Evolutionary conservation across 1,140 invertebrate genomes (phyloP).

Genomic region (Chrysomallon squamiferum): DNA sequence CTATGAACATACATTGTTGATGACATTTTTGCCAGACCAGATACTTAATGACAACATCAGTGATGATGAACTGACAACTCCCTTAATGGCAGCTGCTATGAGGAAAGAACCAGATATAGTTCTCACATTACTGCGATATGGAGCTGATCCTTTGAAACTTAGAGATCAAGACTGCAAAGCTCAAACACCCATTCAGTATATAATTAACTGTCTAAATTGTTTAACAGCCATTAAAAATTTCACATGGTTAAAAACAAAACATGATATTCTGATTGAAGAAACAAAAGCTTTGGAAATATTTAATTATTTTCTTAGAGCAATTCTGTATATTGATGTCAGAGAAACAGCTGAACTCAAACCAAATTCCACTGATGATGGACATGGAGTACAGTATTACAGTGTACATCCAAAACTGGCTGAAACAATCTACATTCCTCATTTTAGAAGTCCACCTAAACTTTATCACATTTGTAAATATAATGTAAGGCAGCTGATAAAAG

Average conservation of each 20-base stretch:
- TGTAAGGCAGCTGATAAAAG: neutral
- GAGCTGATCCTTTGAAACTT: slow-evolving; percentile 21
- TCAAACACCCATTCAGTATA: neutral
- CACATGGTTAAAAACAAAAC: neutral
- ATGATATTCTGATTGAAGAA: neutral
- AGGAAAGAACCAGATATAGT: slow-evolving; percentile 20
- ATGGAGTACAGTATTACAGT: neutral
- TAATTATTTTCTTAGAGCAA: neutral
- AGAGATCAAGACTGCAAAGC: neutral
- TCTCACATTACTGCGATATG: slow-evolving; percentile 21
- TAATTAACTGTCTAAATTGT: slow-evolving; percentile 9
- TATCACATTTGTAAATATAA: slow-evolving; percentile 7
- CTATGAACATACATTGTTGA: too few species aligned
- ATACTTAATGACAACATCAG: slow-evolving; percentile 5
- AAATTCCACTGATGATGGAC: neutral
- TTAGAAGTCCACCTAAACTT: neutral
- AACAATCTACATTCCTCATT: neutral
- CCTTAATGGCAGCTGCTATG: slow-evolving; percentile 24
- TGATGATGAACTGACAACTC: slow-evolving; percentile 13
- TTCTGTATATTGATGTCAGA: slow-evolving; percentile 4
- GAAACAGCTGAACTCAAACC: neutral
- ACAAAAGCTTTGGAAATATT: neutral
- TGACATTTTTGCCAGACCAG: too few species aligned
- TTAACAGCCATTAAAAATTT: neutral
- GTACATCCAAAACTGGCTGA: neutral